Conservation (phyloP, 2,888 invertebrate species). For the Drosophila yooni region DNA sequence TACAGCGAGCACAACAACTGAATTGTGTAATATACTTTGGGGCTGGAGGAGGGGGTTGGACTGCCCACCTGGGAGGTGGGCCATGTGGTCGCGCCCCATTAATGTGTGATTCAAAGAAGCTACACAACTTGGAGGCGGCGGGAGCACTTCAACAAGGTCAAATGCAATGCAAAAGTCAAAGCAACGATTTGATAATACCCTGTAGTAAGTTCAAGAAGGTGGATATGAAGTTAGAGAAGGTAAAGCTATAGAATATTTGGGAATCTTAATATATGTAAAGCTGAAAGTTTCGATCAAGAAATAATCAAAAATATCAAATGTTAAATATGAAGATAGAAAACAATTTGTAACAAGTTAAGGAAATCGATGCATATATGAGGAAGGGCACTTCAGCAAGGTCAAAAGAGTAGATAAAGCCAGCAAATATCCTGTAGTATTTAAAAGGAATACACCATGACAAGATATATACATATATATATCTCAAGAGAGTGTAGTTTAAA, state of each 20-base stretch:
- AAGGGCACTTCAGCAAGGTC: constrained; percentile 27
- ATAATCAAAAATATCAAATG: background rate
- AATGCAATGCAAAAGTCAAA: background rate
- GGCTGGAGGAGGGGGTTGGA: background rate
- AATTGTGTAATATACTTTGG: constrained; percentile 28
- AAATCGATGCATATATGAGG: constrained; percentile 14
- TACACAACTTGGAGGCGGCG: background rate
- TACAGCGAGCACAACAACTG: constrained; percentile 15
- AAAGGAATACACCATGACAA: too few relatives aligned
- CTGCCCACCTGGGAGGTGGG: background rate
- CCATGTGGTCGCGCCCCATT: background rate
- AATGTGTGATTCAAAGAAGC: background rate
- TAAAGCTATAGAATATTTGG: background rate
- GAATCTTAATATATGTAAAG: background rate
- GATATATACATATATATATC: too few relatives aligned
- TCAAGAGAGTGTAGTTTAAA: too few relatives aligned
- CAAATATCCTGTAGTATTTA: background rate
- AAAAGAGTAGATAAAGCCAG: background rate
- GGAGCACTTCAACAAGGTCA: background rate
- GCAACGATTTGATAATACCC: background rate
- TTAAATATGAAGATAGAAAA: background rate
- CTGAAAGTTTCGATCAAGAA: background rate
- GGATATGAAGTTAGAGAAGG: too few relatives aligned
- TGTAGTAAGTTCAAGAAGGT: background rate
- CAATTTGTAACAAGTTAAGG: too few relatives aligned